Evolutionary conservation across 1,140 invertebrate genomes (phyloP).

Genomic region (Metaphire vulgaris): DNA sequence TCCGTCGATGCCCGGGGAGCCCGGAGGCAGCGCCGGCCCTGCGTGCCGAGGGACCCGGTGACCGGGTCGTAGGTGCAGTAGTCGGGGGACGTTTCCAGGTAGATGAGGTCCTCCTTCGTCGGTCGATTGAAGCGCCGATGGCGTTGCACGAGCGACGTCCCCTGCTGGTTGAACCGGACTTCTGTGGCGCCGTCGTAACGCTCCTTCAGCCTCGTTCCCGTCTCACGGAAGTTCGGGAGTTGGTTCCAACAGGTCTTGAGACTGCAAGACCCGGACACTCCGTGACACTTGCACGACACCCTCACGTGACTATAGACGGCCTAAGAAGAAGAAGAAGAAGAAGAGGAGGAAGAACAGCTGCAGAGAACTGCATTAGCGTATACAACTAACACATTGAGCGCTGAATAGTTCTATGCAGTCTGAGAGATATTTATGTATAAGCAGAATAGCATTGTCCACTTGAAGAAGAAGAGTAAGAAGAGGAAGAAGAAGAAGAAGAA

Average conservation of each 20-base stretch:
- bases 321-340: constrained; percentile 69
- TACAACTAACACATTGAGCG: too few species aligned
- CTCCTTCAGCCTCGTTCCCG: constrained; percentile 79
- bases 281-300: constrained; percentile 91
- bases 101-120: constrained; percentile 70
- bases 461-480: too few species aligned
- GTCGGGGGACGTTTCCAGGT: constrained; percentile 79
- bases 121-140: constrained; percentile 46
- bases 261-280: constrained; percentile 88
- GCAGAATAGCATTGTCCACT: too few species aligned
- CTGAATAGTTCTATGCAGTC: too few species aligned
- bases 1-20: constrained; percentile 50
- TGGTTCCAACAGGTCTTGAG: constrained; percentile 91
- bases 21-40: constrained; percentile 52
- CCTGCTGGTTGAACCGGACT: constrained; percentile 70
- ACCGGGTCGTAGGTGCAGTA: constrained; percentile 77
- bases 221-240: constrained; percentile 75
- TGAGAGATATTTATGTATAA: too few species aligned
- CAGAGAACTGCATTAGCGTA: too few species aligned
- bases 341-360: too few species aligned
- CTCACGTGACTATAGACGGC: constrained; percentile 80
- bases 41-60: constrained; percentile 50
- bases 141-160: constrained; percentile 45
- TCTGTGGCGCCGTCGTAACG: constrained; percentile 89
- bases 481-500: too few species aligned